Evolutionary conservation across 64 coral and sea anemone genomes (phyloP), one percentile per base, ranked within the genome.

Genomic region (Pachyseris speciosa): DNA sequence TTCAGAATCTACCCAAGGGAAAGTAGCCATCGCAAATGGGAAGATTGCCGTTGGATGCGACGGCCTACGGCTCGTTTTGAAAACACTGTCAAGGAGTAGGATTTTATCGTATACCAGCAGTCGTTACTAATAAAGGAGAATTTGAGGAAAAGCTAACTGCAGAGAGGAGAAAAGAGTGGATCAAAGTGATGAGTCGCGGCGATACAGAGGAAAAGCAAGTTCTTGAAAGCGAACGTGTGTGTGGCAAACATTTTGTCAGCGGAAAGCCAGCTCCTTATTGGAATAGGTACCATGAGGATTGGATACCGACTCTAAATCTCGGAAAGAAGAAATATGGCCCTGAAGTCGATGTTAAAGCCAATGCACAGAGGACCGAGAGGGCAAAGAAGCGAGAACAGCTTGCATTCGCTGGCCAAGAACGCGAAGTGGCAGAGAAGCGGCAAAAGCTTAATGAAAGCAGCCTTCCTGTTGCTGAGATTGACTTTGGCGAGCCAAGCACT

Each of bases 351-450:
- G 28, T 71, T 48, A 30, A 89, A 77, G 69, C 49, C 32, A 73
- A 64, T 9, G 60, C 49, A 64, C 19, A 53, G 71, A 89, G 73
- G 37, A 69, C 71, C 36, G 71, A 36, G 27, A 74, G 86, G 53
- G 49, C 72, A 44, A 89, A 89, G 72, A 57, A 89, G 67, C 66
- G 84, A 49, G 25, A 33, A 28, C 68, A 87, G 43, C 68, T 43
- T 52, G 44, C 42, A 7, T 7, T 87, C 28, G 85, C 69, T 55
- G 44, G 53, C 7, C 88, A 57, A 83, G 37, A 91, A 80, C 61
- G 47, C 58, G 88, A 92, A 83, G 79, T 68, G 25, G 89, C 89
- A 78, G 59, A 73, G 44, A 92, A 92, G 74, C 68, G 69, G 0
- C 36, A 66, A 86, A 38, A 86, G 58, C 70, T 86, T 51, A 65